phyloP scores from a whole-genome alignment of 2,888 invertebrate genomes.

The Sturmia bella region DNA sequence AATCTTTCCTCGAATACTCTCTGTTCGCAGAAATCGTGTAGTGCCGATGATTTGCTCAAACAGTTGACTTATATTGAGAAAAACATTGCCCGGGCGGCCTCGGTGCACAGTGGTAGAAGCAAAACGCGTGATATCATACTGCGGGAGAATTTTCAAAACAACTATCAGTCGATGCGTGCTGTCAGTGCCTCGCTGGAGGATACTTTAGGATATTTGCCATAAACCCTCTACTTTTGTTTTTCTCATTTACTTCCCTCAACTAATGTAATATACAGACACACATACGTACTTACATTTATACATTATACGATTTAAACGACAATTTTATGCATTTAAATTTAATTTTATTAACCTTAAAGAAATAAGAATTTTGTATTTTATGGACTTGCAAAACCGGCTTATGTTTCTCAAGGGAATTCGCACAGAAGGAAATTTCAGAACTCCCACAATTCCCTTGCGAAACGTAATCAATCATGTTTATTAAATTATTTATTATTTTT shows the following conservation, averaged over 20 bases:
- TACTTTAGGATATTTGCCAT: slow-evolving; percentile 82
- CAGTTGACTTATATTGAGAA: slow-evolving; percentile 79
- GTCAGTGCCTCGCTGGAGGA: slow-evolving; percentile 82
- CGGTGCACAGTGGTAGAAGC: slow-evolving; percentile 73
- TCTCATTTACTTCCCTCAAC: not conserved
- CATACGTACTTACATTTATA: not conserved
- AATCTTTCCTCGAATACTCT: slow-evolving; percentile 69
- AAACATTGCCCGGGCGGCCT: slow-evolving; percentile 72
- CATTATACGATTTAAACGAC: not conserved
- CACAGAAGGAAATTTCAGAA: not conserved
- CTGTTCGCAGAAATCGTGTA: slow-evolving; percentile 77
- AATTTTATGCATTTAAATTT: slow-evolving; percentile 63
- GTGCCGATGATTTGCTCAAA: slow-evolving; percentile 79
- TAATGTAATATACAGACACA: not conserved
- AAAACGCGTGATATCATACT: slow-evolving; percentile 68
- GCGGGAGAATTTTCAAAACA: slow-evolving; percentile 73
- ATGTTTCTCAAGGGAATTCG: slow-evolving; percentile 77
- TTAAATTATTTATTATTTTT: slow-evolving; percentile 31
- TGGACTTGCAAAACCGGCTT: slow-evolving; percentile 71
- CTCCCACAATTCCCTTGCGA: slow-evolving; percentile 74
- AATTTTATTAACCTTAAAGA: slow-evolving; percentile 21
- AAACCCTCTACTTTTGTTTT: slow-evolving; percentile 60
- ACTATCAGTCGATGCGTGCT: slow-evolving; percentile 81
- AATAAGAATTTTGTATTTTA: not conserved
- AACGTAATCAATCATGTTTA: slow-evolving; percentile 74